Evolutionary conservation across 2,113 vertebrate genomes (phyloP).

Genomic region (Corythornis vintsioides): DNA sequence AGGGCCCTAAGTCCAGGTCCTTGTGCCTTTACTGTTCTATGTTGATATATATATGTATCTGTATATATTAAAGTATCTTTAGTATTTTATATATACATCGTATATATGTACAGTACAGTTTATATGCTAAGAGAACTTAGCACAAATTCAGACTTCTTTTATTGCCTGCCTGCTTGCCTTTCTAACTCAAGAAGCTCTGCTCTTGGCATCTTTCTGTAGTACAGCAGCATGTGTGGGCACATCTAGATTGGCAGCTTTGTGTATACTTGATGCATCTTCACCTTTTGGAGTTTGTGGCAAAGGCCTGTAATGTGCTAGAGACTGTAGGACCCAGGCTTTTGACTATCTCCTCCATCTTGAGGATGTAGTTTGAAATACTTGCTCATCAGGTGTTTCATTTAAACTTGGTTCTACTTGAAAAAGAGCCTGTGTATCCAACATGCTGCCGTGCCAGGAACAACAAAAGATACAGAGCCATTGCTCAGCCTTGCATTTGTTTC

Average conservation of each 20-base stretch:
- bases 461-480: conserved; percentile 8
- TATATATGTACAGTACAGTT: not conserved
- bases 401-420: conserved; percentile 30
- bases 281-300: not conserved
- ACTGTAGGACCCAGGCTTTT: not conserved
- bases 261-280: not conserved
- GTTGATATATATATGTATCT: not conserved
- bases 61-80: not conserved
- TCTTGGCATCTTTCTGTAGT: conserved; percentile 13
- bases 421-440: not conserved
- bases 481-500: conserved; percentile 28
- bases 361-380: not conserved
- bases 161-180: not conserved
- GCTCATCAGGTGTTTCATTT: conserved; percentile 35
- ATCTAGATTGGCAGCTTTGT: conserved; percentile 16
- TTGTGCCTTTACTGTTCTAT: not conserved
- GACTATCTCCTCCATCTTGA: not conserved
- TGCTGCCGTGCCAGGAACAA: conserved; percentile 20
- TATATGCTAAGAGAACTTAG: not conserved
- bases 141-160: conserved; percentile 1
- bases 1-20: not conserved
- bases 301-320: not conserved
- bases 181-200: conserved; percentile 1
- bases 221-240: conserved; percentile 13
- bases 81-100: not conserved